Conservation (phyloP, 1,140 invertebrate species). For the Calosoma granatense region DNA sequence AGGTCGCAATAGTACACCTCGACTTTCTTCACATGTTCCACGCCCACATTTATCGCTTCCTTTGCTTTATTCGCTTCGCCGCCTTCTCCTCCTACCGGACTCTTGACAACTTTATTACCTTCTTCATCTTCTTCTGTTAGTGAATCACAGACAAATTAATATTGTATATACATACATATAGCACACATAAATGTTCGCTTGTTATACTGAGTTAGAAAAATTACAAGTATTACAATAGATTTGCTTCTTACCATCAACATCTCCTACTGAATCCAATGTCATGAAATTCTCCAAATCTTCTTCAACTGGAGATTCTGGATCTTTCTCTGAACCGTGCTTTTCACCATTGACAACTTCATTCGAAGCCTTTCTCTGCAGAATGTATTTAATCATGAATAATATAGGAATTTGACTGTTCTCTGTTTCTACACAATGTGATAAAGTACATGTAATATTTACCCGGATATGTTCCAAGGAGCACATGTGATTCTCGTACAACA, state of each 20-base stretch:
- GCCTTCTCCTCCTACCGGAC: conserved; percentile 25
- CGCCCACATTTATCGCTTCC: conserved; percentile 62
- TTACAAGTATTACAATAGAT: conserved; percentile 7
- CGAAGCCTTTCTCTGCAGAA: conserved; percentile 46
- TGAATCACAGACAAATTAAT: no score
- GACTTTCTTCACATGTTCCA: conserved; percentile 62
- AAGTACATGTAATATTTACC: conserved; percentile 36
- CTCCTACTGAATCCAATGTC: conserved; percentile 74
- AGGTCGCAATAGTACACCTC: conserved; percentile 64
- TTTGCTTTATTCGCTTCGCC: conserved; percentile 44
- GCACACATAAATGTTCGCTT: no score
- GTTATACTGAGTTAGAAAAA: not conserved
- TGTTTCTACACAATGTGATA: no score
- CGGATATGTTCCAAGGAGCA: conserved; percentile 69
- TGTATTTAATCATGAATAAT: conserved; percentile 14
- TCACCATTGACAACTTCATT: conserved; percentile 33
- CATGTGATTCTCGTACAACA: conserved; percentile 70
- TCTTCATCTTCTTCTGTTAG: conserved; percentile 48
- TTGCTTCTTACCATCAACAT: conserved; percentile 65
- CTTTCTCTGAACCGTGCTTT: conserved; percentile 30
- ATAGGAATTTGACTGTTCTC: conserved; percentile 4
- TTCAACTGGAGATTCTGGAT: conserved; percentile 46
- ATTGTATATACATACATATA: conserved; percentile 14
- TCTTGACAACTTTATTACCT: conserved; percentile 48
- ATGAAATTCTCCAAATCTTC: conserved; percentile 74